phyloP scores from a whole-genome alignment of 1,140 invertebrate genomes.

The Heliconius melpomene region DNA sequence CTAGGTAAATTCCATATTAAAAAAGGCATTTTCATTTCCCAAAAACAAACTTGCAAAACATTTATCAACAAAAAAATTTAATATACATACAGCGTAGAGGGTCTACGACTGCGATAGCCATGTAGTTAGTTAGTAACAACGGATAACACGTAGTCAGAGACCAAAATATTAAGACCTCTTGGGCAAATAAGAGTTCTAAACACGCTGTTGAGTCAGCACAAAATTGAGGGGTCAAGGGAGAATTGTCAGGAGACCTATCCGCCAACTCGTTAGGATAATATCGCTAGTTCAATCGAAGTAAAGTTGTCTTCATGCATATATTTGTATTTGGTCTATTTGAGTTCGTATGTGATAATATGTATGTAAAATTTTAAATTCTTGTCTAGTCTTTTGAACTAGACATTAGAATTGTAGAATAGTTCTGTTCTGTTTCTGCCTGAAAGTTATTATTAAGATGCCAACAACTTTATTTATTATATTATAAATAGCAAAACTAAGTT shows the following conservation, averaged over 20 bases:
- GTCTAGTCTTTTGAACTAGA: not conserved
- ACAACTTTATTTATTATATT: not conserved
- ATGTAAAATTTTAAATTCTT: not conserved
- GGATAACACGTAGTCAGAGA: constrained; percentile 23
- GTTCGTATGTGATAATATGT: not conserved
- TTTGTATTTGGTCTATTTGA: constrained; percentile 2
- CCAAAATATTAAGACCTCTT: constrained; percentile 28
- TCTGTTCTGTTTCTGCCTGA: no score
- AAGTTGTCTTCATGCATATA: constrained; percentile 33
- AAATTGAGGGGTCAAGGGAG: constrained; percentile 26
- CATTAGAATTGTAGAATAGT: not conserved
- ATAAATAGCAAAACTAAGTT: not conserved
- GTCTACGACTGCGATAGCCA: constrained; percentile 23
- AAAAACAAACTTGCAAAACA: not conserved
- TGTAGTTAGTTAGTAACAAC: constrained; percentile 10
- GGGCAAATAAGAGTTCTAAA: constrained; percentile 12
- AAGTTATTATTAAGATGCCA: not conserved
- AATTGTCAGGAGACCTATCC: constrained; percentile 30
- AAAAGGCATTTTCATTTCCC: no score
- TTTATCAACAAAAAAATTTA: not conserved
- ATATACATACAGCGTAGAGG: constrained; percentile 4
- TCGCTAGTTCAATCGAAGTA: constrained; percentile 28
- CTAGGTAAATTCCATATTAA: no score
- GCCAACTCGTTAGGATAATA: constrained; percentile 39
- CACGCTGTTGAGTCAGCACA: constrained; percentile 8